A percentile compares a stretch with the other conserved stretches of the same genome.
Evolutionary conservation across 2,113 vertebrate genomes (phyloP).

Genomic region (Conger conger): DNA sequence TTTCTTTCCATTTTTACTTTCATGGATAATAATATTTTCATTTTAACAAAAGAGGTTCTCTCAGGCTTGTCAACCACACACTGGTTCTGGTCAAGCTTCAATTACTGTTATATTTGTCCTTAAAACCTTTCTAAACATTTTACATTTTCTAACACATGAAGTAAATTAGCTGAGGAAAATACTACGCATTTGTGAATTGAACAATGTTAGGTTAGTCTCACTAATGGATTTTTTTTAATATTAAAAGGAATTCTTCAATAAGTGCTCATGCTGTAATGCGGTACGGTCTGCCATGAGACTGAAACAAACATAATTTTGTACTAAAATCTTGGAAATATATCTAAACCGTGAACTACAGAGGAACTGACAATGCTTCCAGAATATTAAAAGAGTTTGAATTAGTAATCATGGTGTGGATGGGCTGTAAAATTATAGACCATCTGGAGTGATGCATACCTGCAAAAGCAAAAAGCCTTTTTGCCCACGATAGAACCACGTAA

Average conservation of each 20-base stretch:
- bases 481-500: not conserved
- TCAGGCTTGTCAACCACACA: not conserved
- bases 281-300: not conserved
- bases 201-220: not conserved
- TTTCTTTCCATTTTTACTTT: not conserved
- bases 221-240: not conserved
- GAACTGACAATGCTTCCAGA: not conserved
- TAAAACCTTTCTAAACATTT: too few relatives aligned
- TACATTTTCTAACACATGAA: too few relatives aligned
- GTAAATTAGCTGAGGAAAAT: too few relatives aligned
- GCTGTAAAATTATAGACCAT: not conserved
- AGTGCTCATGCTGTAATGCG: not conserved
- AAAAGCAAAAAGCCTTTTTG: not conserved
- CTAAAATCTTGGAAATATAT: not conserved
- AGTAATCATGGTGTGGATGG: constrained; percentile 15
- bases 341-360: not conserved
- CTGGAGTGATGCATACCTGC: not conserved
- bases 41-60: not conserved
- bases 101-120: too few relatives aligned
- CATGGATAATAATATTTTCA: not conserved
- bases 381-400: constrained; percentile 3
- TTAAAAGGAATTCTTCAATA: not conserved
- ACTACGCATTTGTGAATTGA: too few relatives aligned
- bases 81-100: not conserved
- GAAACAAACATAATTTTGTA: not conserved